Evolutionary conservation across 2,113 vertebrate genomes (phyloP).

Genomic region (Toxostoma redivivum): DNA sequence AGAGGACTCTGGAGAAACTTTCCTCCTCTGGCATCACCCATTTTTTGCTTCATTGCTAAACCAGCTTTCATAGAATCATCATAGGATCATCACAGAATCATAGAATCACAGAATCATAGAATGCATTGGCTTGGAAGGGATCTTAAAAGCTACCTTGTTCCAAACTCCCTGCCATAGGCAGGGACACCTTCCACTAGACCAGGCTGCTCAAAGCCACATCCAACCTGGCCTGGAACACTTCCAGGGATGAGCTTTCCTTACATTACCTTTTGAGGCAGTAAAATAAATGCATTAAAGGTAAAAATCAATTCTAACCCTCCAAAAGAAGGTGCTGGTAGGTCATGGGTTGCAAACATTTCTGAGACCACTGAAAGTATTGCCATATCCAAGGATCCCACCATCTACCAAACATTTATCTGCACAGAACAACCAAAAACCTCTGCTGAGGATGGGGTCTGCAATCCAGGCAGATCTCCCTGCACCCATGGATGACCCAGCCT

Average conservation of each 20-base stretch:
- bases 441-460: not conserved
- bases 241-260: not conserved
- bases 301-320: not conserved
- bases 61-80: not conserved
- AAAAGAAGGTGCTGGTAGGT: not conserved
- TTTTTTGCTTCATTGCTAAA: not conserved
- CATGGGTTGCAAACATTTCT: not conserved
- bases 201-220: not conserved
- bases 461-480: not conserved
- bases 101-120: not conserved
- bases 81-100: not conserved
- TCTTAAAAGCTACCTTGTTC: not conserved
- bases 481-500: not conserved
- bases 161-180: not conserved
- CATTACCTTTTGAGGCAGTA: not conserved
- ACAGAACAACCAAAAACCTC: not conserved
- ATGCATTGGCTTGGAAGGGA: not conserved
- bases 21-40: not conserved
- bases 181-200: not conserved
- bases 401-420: not conserved
- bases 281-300: not conserved
- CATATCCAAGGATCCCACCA: not conserved
- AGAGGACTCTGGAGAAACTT: not conserved
- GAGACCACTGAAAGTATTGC: not conserved
- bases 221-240: not conserved